A percentile compares a stretch with the other conserved stretches of the same genome.
Evolutionary conservation across 2,797 vertebrate genomes (phyloP).

Genomic region (Pipistrellus kuhlii): DNA sequence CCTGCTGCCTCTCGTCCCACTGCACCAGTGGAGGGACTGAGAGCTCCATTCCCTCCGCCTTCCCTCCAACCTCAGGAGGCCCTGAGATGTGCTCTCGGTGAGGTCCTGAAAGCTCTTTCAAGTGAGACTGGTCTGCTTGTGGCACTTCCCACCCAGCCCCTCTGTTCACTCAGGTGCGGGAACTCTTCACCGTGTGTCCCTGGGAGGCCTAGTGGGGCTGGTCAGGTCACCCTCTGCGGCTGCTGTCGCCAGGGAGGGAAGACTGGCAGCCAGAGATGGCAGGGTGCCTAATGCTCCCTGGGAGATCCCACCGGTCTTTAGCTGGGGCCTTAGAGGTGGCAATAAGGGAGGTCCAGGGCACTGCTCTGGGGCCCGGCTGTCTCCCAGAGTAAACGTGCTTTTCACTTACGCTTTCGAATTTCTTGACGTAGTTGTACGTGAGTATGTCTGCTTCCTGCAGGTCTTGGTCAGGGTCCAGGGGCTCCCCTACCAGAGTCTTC

Average conservation of each 20-base stretch:
- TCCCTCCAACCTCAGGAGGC: background rate
- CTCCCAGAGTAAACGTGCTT: background rate
- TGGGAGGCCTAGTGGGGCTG: background rate
- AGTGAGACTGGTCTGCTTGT: background rate
- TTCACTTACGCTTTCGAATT: slow-evolving; percentile 94
- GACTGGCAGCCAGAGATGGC: background rate
- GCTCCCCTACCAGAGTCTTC: slow-evolving; percentile 96
- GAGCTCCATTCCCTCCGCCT: background rate
- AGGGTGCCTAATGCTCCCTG: fast-evolving
- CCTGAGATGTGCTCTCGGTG: background rate
- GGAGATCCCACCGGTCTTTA: background rate
- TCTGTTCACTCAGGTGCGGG: background rate
- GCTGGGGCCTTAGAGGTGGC: background rate
- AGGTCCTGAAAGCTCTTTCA: background rate
- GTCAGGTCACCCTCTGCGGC: background rate
- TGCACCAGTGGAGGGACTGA: background rate
- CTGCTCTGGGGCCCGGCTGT: background rate
- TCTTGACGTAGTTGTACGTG: slow-evolving; percentile 97
- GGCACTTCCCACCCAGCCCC: background rate
- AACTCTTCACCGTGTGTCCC: background rate
- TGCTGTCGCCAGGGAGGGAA: background rate
- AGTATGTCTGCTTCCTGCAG: slow-evolving; percentile 97
- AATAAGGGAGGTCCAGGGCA: background rate
- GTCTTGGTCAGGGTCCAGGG: slow-evolving; percentile 93
- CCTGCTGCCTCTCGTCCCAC: background rate